phyloP scores from a whole-genome alignment of 2,113 vertebrate genomes.

The Protobothrops flavoviridis region DNA sequence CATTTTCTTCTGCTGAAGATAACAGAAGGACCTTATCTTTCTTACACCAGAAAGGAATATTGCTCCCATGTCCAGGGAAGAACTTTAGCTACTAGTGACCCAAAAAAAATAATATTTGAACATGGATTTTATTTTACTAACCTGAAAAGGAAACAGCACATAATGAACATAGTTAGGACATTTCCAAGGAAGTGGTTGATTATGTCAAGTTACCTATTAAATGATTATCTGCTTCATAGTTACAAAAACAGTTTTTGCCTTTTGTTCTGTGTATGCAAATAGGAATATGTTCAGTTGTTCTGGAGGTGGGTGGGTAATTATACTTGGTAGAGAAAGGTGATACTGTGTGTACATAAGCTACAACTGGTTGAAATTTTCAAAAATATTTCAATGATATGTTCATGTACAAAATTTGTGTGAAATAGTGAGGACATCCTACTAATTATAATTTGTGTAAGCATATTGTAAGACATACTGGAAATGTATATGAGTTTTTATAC shows the following conservation, averaged over 20 bases:
- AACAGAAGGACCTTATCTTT: slow-evolving; percentile 68
- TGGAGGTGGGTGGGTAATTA: background rate
- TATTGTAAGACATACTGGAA: background rate
- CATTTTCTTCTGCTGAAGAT: slow-evolving; percentile 64
- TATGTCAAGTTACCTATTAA: slow-evolving; percentile 42
- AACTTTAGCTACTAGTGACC: background rate
- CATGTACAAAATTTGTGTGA: background rate
- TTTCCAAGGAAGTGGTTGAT: slow-evolving; percentile 32
- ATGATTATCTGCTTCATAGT: slow-evolving; percentile 42
- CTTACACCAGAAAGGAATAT: slow-evolving; percentile 53
- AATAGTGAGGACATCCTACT: background rate
- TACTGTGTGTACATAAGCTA: background rate
- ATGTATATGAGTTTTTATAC: background rate
- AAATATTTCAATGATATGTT: background rate
- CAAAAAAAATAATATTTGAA: slow-evolving; percentile 44
- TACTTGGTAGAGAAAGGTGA: background rate
- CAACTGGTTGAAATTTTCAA: background rate
- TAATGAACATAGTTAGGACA: slow-evolving; percentile 26
- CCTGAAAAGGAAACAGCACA: slow-evolving; percentile 39
- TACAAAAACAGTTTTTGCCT: background rate
- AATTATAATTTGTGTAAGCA: background rate
- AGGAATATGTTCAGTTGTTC: background rate
- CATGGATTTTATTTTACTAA: slow-evolving; percentile 56
- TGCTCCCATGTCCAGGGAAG: slow-evolving; percentile 12
- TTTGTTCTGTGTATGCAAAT: background rate